Evolutionary conservation across 2,113 vertebrate genomes (phyloP).

Genomic region (Seriola rivoliana): DNA sequence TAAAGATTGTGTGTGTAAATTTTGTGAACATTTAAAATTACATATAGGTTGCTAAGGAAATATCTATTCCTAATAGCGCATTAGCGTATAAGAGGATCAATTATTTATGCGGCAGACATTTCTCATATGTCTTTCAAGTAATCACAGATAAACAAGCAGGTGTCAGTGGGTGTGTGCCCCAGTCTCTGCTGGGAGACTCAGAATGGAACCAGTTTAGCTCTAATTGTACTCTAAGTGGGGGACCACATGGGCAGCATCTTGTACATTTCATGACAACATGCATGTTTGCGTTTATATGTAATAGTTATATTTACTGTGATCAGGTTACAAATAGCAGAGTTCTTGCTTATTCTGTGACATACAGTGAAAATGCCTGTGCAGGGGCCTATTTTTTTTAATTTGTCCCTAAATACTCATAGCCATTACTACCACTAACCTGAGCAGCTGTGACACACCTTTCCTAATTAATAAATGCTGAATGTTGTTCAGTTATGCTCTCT

Average conservation of each 20-base stretch:
- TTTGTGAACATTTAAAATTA: too few species aligned
- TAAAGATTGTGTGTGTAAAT: too few species aligned
- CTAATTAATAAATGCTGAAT: neutral
- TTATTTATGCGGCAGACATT: slow-evolving; percentile 20
- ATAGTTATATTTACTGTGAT: slow-evolving; percentile 6
- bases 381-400: neutral
- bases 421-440: neutral
- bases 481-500: neutral
- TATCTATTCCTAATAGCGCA: slow-evolving; percentile 16
- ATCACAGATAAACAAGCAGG: slow-evolving; percentile 45
- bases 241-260: slow-evolving; percentile 6
- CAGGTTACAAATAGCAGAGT: neutral
- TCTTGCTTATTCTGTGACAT: neutral
- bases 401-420: neutral
- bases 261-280: slow-evolving; percentile 5
- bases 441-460: neutral
- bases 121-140: slow-evolving; percentile 28
- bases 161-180: slow-evolving; percentile 27
- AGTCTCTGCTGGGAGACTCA: slow-evolving; percentile 39
- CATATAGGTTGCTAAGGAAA: neutral
- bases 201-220: slow-evolving; percentile 19
- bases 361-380: neutral
- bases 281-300: slow-evolving; percentile 10
- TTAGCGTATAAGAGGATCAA: slow-evolving; percentile 27
- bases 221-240: slow-evolving; percentile 13